These are phyloP conservation scores for Orthochromis indermauri DNA, from an alignment of 2,113 vertebrate genomes.

Conservation along the genomic window DNA sequence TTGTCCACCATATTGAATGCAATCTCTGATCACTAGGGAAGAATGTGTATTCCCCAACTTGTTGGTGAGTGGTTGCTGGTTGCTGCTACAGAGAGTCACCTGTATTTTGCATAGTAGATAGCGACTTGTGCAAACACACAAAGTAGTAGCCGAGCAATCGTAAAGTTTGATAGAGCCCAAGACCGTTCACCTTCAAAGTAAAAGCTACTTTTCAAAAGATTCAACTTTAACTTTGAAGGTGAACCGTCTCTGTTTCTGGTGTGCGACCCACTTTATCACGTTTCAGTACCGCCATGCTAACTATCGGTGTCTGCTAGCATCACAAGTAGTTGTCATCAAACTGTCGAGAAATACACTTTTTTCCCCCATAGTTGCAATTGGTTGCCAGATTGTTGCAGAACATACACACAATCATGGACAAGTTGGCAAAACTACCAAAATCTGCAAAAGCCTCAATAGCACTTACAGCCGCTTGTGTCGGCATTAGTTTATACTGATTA, in stretches of 20 bases:
- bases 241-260: neutral
- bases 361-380: accelerated
- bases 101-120: neutral
- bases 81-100: neutral
- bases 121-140: neutral
- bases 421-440: neutral
- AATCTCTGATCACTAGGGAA: neutral
- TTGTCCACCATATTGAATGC: neutral
- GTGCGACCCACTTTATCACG: neutral
- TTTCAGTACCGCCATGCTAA: neutral
- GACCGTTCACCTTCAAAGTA: neutral
- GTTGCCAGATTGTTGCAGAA: neutral
- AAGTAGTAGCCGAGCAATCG: neutral
- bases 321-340: neutral
- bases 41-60: neutral
- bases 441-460: neutral
- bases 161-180: neutral
- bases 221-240: neutral
- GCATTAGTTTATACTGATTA: neutral
- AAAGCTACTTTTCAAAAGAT: neutral
- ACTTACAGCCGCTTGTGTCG: neutral
- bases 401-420: neutral
- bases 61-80: neutral
- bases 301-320: neutral
- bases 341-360: neutral